A percentile compares a stretch with the other conserved stretches of the same genome.
These are phyloP conservation scores for Lagopus muta DNA, from an alignment of 2,113 vertebrate species.

Conservation along the genomic window DNA sequence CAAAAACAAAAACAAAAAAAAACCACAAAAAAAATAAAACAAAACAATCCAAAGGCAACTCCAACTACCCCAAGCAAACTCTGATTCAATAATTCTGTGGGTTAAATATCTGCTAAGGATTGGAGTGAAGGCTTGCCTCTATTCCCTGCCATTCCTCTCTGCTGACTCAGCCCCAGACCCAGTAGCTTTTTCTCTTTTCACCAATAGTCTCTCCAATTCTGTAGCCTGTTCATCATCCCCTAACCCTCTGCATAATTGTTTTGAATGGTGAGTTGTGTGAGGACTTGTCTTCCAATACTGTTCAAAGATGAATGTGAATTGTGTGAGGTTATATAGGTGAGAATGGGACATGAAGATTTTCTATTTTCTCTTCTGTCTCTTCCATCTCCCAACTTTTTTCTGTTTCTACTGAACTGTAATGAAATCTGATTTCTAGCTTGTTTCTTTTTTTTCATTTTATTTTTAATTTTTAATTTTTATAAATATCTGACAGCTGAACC, in stretches of 20 bases:
- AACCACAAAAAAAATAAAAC: neutral
- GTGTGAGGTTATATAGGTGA: neutral
- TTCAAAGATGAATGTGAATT: neutral
- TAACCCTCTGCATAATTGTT: neutral
- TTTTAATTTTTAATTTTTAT: neutral
- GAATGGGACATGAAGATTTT: neutral
- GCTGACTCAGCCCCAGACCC: neutral
- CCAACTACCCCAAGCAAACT: neutral
- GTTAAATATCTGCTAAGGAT: neutral
- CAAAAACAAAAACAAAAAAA: no score
- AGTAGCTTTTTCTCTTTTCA: neutral
- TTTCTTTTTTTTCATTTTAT: no score
- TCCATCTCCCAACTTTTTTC: neutral
- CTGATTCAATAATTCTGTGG: neutral
- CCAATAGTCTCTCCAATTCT: neutral
- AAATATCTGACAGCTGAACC: neutral
- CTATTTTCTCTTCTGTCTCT: neutral
- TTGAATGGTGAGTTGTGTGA: neutral
- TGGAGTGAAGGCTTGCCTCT: neutral
- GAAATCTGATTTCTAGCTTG: neutral
- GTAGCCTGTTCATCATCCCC: neutral
- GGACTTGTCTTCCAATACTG: neutral
- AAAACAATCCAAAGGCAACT: neutral
- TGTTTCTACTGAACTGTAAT: neutral
- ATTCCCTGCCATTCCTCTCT: neutral